Base-by-base conservation (phyloP, 2,113 vertebrate species). In the Syngnathus scovelli region DNA sequence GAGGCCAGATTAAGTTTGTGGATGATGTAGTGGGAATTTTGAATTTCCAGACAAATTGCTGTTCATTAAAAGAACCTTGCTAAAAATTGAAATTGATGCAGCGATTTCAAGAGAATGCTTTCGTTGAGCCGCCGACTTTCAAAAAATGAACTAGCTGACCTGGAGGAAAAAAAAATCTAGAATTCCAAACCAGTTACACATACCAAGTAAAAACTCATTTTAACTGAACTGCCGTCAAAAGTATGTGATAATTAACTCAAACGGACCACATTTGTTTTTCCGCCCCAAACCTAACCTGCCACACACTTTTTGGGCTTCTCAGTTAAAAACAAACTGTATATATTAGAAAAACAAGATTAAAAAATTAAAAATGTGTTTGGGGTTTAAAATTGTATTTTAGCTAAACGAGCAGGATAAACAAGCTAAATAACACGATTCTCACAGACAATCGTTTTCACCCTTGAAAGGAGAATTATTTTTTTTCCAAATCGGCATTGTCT, bases 1-100 rank as follows among this genome's bases (percentile, higher is more conserved):
- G 71, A 78, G 69, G 77, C n/a, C 39, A 77, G 81, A 89, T 88
- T 80, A 84, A 73, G 68, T 73, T 81, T 82, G 72, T 72, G 70
- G 52, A 65, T 68, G 72, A 75, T 55, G 61, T 27, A 63, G 16
- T 4, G 15, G n/a, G 38, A n/a, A 5, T 41, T 33, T 38, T 44
- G 11, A 75, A 15, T 4, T 56, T 7, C 8, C 27, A 1, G 21
- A 18, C 55, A 36, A 58, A 33, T 56, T 33, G 33, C 3, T 54
- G 51, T 54, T 48, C 3, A 54, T 23, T 21, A 23, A 55, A 55
- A 23, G 21, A 55, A 55, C 10, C 13, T 0, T 12, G 21, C 11
- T 27, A 27, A 55, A 27, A 55, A 27, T 12, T 15, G 1, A 12
- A 4, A 11, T 54, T 23, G 9, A 55, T 27, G n/a, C 9, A 27